Percentiles rank a stretch among this genome's conserved stretches.
phyloP scores from a whole-genome alignment of 2,113 vertebrate genomes.

The Urocitellus parryii region DNA sequence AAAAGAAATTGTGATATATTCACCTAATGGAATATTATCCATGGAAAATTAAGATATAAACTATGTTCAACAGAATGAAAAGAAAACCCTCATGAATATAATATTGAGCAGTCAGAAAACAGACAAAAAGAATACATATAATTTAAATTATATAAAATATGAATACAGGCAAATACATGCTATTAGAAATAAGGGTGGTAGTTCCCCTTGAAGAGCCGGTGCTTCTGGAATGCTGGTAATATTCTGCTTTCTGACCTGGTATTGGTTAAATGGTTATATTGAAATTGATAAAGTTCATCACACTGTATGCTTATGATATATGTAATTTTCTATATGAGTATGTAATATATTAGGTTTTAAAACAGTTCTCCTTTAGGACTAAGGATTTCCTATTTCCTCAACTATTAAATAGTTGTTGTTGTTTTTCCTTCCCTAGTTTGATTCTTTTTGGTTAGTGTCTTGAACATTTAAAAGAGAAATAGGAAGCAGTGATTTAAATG shows the following conservation, averaged over 20 bases:
- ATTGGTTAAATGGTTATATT: conserved; percentile 19
- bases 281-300: conserved; percentile 12
- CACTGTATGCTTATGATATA: not conserved
- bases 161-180: not conserved
- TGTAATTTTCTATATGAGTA: not conserved
- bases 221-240: not conserved
- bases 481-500: conserved; percentile 35
- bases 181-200: not conserved
- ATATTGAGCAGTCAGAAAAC: conserved; percentile 26
- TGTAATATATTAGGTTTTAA: conserved; percentile 6
- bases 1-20: conserved; percentile 48
- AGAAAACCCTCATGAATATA: not conserved
- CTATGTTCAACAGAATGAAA: not conserved
- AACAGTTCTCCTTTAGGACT: not conserved
- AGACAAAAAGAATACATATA: not conserved
- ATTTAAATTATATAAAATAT: conserved; percentile 41
- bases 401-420: not conserved
- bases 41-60: conserved; percentile 49
- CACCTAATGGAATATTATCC: not conserved
- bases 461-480: conserved; percentile 24
- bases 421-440: not conserved
- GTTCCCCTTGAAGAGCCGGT: not conserved
- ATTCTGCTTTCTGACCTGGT: conserved; percentile 11
- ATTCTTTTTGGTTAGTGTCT: conserved; percentile 18
- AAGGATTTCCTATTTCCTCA: not conserved